phyloP scores from a whole-genome alignment of 1,140 invertebrate species.

The Latrodectus geometricus region DNA sequence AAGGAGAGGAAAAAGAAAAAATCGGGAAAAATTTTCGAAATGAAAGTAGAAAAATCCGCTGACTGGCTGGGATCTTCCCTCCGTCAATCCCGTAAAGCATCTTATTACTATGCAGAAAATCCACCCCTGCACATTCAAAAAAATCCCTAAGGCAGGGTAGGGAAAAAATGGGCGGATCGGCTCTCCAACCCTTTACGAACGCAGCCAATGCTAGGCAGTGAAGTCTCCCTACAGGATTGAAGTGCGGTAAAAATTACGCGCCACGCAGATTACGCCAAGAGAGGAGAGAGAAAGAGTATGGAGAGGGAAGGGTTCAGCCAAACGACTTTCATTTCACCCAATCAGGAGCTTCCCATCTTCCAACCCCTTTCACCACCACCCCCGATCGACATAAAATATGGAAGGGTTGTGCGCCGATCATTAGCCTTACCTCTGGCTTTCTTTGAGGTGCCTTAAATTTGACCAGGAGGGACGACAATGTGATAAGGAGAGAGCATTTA shows the following conservation, averaged over 20 bases:
- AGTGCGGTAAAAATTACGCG: conserved; percentile 59
- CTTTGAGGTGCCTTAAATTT: conserved; percentile 30
- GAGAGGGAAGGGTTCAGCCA: conserved; percentile 55
- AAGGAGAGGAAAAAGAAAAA: conserved; percentile 16
- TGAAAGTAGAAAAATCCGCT: conserved; percentile 46
- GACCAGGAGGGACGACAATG: conserved; percentile 12
- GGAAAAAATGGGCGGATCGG: conserved; percentile 39
- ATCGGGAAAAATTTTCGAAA: conserved; percentile 1
- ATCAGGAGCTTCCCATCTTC: conserved; percentile 42
- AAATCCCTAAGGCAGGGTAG: conserved; percentile 24
- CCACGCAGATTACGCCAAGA: conserved; percentile 53
- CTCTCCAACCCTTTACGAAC: conserved; percentile 43
- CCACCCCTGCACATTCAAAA: conserved; percentile 54
- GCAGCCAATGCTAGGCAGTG: conserved; percentile 51
- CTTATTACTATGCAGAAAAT: conserved; percentile 61
- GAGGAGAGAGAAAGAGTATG: conserved; percentile 31
- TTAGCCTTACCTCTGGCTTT: conserved; percentile 6
- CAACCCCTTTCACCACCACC: neutral
- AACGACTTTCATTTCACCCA: conserved; percentile 56
- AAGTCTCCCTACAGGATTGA: conserved; percentile 43
- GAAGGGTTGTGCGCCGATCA: conserved; percentile 53
- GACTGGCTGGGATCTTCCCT: conserved; percentile 34
- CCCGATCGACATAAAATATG: conserved; percentile 54
- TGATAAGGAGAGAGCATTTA: conserved; percentile 48
- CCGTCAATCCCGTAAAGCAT: conserved; percentile 60